A percentile compares a stretch with the other conserved stretches of the same genome.
phyloP scores from a whole-genome alignment of 2,888 invertebrate genomes.

The Rhodophaea formosa region DNA sequence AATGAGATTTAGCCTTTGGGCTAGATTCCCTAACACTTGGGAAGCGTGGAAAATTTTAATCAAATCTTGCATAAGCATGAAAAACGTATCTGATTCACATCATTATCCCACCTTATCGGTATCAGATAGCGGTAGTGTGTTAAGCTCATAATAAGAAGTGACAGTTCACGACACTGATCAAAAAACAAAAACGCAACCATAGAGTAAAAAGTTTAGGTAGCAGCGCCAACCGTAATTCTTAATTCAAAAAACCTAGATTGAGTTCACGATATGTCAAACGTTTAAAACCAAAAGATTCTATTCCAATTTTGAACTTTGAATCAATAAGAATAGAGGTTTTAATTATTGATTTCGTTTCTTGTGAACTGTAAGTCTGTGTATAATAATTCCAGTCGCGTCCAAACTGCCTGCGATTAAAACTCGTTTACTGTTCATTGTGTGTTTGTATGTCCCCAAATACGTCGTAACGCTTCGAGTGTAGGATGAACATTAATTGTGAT shows the following conservation, averaged over 20 bases:
- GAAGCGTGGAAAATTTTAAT: slow-evolving; percentile 11
- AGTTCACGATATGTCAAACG: slow-evolving; percentile 51
- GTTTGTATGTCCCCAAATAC: slow-evolving; percentile 53
- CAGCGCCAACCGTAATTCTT: slow-evolving; percentile 31
- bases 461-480: slow-evolving; percentile 42
- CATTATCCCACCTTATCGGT: slow-evolving; percentile 6
- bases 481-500: slow-evolving; percentile 26
- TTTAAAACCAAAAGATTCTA: slow-evolving; percentile 22
- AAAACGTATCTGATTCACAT: slow-evolving; percentile 1
- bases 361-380: slow-evolving; percentile 34
- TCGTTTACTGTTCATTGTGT: slow-evolving; percentile 66
- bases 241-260: slow-evolving; percentile 49
- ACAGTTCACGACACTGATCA: slow-evolving; percentile 14
- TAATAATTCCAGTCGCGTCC: slow-evolving; percentile 70
- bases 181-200: slow-evolving; percentile 5
- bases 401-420: slow-evolving; percentile 65
- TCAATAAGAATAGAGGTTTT: slow-evolving; percentile 33
- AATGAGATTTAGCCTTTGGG: too few species aligned
- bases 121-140: slow-evolving; percentile 9
- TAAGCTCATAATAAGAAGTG: slow-evolving; percentile 10
- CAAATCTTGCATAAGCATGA: slow-evolving; percentile 8
- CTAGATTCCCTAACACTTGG: background rate
- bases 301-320: slow-evolving; percentile 29
- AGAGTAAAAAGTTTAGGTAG: background rate
- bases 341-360: slow-evolving; percentile 19